Conservation (phyloP, 1,140 invertebrate genomes). For the Sogatella furcifera region DNA sequence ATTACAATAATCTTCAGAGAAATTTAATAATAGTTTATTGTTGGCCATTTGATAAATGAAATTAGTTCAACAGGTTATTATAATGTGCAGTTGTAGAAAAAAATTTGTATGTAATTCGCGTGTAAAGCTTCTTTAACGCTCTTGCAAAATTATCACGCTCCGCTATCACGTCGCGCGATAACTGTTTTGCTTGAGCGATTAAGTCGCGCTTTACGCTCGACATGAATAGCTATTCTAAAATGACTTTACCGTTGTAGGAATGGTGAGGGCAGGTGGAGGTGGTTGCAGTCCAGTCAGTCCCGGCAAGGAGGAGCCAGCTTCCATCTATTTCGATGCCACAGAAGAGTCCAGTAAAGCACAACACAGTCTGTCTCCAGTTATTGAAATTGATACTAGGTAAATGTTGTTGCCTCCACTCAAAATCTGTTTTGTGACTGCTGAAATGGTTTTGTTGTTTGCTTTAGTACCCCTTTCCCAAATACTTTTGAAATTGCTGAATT, state of each 20-base stretch:
- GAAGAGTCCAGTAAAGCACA: slow-evolving; percentile 31
- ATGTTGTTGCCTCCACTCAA: neutral
- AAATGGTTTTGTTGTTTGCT: neutral
- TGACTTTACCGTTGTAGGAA: slow-evolving; percentile 3
- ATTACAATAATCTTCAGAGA: no score
- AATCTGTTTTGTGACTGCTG: neutral
- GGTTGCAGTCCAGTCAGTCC: slow-evolving; percentile 37
- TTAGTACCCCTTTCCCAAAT: neutral
- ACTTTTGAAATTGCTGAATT: no score
- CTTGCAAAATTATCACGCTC: no score
- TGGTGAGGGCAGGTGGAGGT: slow-evolving; percentile 6
- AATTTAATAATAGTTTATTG: no score
- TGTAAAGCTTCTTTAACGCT: no score
- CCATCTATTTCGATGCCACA: slow-evolving; percentile 51
- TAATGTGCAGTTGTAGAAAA: no score
- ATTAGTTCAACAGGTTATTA: no score
- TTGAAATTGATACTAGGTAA: slow-evolving; percentile 18
- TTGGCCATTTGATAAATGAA: no score
- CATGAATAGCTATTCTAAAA: neutral
- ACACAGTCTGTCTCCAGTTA: slow-evolving; percentile 21
- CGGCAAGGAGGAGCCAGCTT: slow-evolving; percentile 44
- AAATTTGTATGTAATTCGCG: no score
- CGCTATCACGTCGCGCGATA: no score
- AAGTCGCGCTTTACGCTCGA: no score
- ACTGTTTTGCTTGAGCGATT: no score